Evolutionary conservation across 2,113 vertebrate genomes (phyloP), one percentile per base, ranked within the genome.

Genomic region (Tiliqua scincoides): DNA sequence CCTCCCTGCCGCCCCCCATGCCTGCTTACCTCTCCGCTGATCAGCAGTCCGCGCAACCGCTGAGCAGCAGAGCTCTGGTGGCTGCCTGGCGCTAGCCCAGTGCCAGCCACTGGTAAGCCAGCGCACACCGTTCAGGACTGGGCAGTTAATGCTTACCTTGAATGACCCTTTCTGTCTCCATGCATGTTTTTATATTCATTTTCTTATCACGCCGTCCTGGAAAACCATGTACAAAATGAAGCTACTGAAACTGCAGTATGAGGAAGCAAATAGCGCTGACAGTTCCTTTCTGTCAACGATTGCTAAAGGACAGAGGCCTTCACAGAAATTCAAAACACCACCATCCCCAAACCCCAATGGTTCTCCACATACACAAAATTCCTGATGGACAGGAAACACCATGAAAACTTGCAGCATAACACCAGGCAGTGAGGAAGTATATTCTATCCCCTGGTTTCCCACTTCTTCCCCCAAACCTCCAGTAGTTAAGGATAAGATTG

Each of bases 401-500:
- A 61, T 61, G 37, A 65, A 61, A 74, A 74, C 27, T 52, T 21
- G 43, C 23, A 43, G 37, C 63, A 77, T 70, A 20, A 6, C 61
- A 68, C 27, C 3, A 65, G 43, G 40, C 43, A 48, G 17, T 18
- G 14, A 35, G 68, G 59, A 35, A 7, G 40, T 54, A 48, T 52
- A 32, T 5, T 14, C 23, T 72, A 35, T 11, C 20, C 57, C 40
- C 68, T 35, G 11, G 37, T 30, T 74, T 81, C 21, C 27, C 32
- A 72, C 43, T 83, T 77, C 48, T 72, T 75, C 32, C 25, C 67
- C 14, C 62, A 67, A 78, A 11, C 35, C 23, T 32, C 48, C 30
- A 91, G 72, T 30, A 76, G 10, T 78, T 88, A 73, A 80, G 37
- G 15, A 88, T 74, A 61, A 87, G 84, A 82, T 27, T 68, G 93